Base-by-base conservation (phyloP, 2,797 vertebrate species). In the Eidolon dupreanum region DNA sequence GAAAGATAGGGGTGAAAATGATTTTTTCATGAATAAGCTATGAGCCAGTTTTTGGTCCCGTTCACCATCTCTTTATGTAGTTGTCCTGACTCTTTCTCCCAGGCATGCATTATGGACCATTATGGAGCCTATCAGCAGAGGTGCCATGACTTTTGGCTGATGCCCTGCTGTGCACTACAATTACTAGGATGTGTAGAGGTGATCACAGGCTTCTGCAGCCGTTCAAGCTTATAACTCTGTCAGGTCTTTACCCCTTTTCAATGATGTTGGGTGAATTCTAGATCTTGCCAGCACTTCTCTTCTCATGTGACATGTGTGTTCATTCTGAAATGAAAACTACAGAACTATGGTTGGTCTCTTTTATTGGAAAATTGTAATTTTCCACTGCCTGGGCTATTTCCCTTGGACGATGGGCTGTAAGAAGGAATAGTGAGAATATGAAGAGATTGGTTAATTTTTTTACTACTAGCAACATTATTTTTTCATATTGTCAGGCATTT, bases 281-380 rank as follows among this genome's bases (percentile, higher is more conserved):
- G 87, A 95, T 86, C 84, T 79, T 84, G 36, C 63, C 26, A 57
- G 57, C 77, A 55, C 94, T 93, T 97, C 89, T 93, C 75, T 97
- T 91, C 59, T 55, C 8, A 0, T 73, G 43, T 94, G 94, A 96
- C 90, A 88, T 63, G 49, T 84, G 74, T 96, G 65, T 53, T 97
- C 49, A 28, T 92, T 95, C 81, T 77, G 74, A 91, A 94, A 95
- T 90, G 93, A 96, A 90, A 96, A 71, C 90, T 83, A 43, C 75
- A 94, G 84, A 88, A 87, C 79, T 78, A 78, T 73, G 57, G 55
- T 94, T 97, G 91, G 93, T 93, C 91, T 96, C 43, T 88, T 77
- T 95, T 94, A 95, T 88, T 94, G 89, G 89, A 97, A 97, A 97
- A 96, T 51, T 95, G 92, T 92, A 88, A 97, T 97, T 96, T 97